Evolutionary conservation across 2,113 vertebrate genomes (phyloP).

Genomic region (Elanoides forficatus): DNA sequence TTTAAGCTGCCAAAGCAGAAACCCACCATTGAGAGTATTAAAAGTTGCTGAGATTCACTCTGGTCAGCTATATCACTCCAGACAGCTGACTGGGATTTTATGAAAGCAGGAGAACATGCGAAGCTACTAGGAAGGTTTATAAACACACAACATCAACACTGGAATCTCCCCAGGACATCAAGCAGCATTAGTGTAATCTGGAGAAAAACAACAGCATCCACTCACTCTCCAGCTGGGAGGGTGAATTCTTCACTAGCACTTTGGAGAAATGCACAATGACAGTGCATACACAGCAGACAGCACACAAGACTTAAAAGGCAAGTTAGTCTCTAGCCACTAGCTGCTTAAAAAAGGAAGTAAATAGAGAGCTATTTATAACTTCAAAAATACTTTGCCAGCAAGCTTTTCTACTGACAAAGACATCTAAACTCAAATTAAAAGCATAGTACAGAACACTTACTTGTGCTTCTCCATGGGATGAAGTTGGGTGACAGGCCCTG

Average conservation of each 20-base stretch:
- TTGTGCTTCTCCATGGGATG: slow-evolving; percentile 62
- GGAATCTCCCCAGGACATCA: not conserved
- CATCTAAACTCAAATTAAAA: not conserved
- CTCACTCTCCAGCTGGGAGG: not conserved
- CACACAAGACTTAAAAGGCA: not conserved
- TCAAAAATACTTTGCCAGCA: not conserved
- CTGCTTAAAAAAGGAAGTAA: not conserved
- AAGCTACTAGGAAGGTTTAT: not conserved
- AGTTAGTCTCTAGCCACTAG: not conserved
- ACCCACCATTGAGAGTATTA: not conserved
- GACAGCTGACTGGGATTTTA: not conserved
- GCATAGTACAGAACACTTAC: slow-evolving; percentile 44
- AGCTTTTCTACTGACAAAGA: not conserved
- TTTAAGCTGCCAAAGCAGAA: not conserved
- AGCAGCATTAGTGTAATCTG: not conserved
- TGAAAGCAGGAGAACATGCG: not conserved
- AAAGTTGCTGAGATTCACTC: not conserved
- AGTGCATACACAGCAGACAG: accelerated
- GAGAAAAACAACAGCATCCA: not conserved
- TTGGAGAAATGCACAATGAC: not conserved
- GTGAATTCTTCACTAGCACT: not conserved
- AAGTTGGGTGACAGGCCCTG: slow-evolving; percentile 52
- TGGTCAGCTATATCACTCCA: not conserved
- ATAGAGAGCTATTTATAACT: not conserved
- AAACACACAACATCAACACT: not conserved